phyloP scores from a whole-genome alignment of 2,888 invertebrate species.

The Pandemis heparana region DNA sequence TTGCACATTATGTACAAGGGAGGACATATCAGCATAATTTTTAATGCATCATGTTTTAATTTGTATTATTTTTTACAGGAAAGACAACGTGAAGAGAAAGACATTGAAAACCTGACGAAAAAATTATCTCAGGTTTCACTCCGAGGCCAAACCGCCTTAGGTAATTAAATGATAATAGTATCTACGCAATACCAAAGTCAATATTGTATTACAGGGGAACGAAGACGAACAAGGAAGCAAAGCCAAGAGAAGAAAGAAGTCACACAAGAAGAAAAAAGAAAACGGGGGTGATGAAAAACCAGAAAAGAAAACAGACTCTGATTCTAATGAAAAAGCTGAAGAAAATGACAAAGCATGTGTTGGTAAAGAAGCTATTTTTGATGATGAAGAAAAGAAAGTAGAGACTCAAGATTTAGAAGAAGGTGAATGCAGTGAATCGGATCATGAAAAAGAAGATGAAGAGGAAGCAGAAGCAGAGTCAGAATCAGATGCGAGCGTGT shows the following conservation, averaged over 20 bases:
- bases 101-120: conserved; percentile 80
- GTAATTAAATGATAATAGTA: conserved; percentile 76
- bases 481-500: conserved; percentile 67
- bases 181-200: conserved; percentile 74
- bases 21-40: neutral
- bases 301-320: conserved; percentile 12
- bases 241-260: conserved; percentile 61
- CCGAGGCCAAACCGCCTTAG: conserved; percentile 78
- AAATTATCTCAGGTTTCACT: conserved; percentile 82
- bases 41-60: conserved; percentile 1
- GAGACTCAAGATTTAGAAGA: conserved; percentile 81
- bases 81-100: conserved; percentile 62
- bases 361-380: neutral
- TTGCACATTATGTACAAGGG: neutral
- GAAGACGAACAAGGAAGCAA: conserved; percentile 61
- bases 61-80: conserved; percentile 63
- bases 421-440: conserved; percentile 88
- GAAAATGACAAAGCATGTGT: conserved; percentile 1
- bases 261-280: conserved; percentile 51
- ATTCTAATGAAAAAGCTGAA: neutral
- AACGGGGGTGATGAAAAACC: conserved; percentile 79
- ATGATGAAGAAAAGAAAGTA: conserved; percentile 13
- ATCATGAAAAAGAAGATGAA: conserved; percentile 56
- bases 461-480: conserved; percentile 57
- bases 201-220: conserved; percentile 79